Evolutionary conservation across 2,888 invertebrate species (phyloP).

Genomic region (Sphinx pinastri): DNA sequence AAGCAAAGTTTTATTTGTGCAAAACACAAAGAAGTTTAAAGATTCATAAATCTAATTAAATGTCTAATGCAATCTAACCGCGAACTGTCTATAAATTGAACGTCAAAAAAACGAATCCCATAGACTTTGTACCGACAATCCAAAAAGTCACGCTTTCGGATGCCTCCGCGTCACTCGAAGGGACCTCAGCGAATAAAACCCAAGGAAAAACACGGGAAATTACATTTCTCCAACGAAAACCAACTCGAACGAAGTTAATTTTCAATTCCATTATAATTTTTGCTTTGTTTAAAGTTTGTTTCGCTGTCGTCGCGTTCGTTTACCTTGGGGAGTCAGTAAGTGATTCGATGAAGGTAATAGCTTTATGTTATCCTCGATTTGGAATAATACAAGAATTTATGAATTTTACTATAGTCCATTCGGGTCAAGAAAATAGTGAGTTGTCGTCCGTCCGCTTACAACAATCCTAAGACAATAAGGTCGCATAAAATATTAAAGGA

Average conservation of each 20-base stretch:
- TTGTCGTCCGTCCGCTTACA: too few relatives aligned
- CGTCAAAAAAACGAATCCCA: conserved; percentile 48
- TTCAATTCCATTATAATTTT: conserved; percentile 16
- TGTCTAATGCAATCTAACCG: not conserved
- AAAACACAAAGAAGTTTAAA: too few relatives aligned
- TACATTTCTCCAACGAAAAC: conserved; percentile 17
- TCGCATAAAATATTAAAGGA: too few relatives aligned
- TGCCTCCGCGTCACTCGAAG: conserved; percentile 42
- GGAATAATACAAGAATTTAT: not conserved
- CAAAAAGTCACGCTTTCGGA: conserved; percentile 53
- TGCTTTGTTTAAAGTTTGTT: conserved; percentile 12
- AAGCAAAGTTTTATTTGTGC: too few relatives aligned
- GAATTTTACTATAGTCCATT: too few relatives aligned
- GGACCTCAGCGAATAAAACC: conserved; percentile 10
- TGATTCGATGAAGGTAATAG: not conserved
- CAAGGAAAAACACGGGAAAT: conserved; percentile 17
- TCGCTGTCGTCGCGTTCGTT: not conserved
- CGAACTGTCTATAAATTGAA: conserved; percentile 34
- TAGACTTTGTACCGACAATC: conserved; percentile 58
- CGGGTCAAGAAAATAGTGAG: too few relatives aligned
- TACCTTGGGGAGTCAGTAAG: not conserved
- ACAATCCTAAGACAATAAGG: too few relatives aligned
- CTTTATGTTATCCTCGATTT: not conserved
- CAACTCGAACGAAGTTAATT: conserved; percentile 8
- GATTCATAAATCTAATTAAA: too few relatives aligned